Evolutionary conservation across 2,797 vertebrate genomes (phyloP).

Genomic region (Myiotriccus ornatus): DNA sequence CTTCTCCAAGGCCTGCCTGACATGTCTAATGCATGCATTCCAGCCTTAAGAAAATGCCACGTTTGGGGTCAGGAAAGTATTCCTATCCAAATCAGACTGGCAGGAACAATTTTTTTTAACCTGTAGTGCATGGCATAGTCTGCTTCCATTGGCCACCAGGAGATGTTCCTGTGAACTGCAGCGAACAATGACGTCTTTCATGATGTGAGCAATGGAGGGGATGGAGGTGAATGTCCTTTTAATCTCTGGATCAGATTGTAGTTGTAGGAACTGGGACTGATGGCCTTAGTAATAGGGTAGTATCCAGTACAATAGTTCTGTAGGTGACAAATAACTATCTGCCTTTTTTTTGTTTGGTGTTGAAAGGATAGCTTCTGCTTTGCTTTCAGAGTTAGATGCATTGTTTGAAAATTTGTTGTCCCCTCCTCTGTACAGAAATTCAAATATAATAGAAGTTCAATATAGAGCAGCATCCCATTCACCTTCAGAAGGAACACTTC

Average conservation of each 20-base stretch:
- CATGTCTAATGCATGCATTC: not conserved
- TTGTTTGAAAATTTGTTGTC: not conserved
- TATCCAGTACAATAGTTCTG: not conserved
- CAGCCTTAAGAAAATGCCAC: not conserved
- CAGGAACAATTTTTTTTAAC: not conserved
- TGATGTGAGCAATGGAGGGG: not conserved
- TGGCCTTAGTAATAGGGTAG: not conserved
- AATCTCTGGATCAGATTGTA: not conserved
- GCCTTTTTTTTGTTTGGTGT: not conserved
- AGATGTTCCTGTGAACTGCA: not conserved
- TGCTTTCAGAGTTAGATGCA: not conserved
- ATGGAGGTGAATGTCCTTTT: not conserved
- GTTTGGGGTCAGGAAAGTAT: not conserved
- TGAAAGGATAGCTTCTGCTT: not conserved
- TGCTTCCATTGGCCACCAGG: not conserved
- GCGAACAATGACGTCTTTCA: not conserved
- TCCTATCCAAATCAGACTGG: not conserved
- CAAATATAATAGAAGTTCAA: not conserved
- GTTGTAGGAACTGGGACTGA: not conserved
- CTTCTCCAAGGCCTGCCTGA: not conserved
- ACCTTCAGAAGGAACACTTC: not conserved
- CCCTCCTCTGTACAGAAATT: not conserved
- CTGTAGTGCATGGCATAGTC: not conserved
- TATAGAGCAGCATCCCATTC: not conserved
- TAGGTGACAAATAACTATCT: not conserved